Base-by-base conservation (phyloP, 2,888 invertebrate species). In the Melieria picta region DNA sequence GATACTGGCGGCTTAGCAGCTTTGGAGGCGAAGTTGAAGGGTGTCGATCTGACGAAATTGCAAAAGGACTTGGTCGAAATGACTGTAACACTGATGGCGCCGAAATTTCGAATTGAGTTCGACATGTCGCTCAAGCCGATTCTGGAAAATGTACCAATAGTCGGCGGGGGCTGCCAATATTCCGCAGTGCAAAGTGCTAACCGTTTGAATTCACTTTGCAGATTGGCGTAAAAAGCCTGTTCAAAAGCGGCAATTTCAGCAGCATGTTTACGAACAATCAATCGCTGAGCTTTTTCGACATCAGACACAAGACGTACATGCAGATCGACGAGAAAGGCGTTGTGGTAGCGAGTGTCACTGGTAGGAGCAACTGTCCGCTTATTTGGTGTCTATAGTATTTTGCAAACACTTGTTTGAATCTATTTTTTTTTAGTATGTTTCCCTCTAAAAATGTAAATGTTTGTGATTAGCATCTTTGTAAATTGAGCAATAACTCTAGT, bases 261-360 rank as follows among this genome's bases (percentile, higher is more conserved):
- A 90, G 90, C 1, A 86, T 95, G n/a, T 85, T 92, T 58, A 87
- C 89, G 5, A 87, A 88, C 68, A 80, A 81, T 0, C 88, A 88
- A 69, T 80, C 81, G 0, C 82, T 96, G 13, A 87, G 82, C 69
- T 92, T 96, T 0, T 91, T 91, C 48, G 91, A 92, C 80, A 93
- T 92, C 3, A 86, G 93, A 5, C 96, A 96, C 82, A 96, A 96
- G 82, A 94, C 95, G 0, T 94, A 93, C 82, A 92, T 96, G 76
- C 93, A 94, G 82, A 94, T 96, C 0, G 93, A 95, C 83, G 96
- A 96, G 83, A 93, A 95, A 80, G 96, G 96, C 0, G 93, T 93
- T 0, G 95, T 95, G 83, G 95, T 96, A 0, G 94, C 95, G 10
- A 95, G 95, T 0, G 94, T 93, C 16, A 94, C 94, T 47, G 77